These are phyloP conservation scores for Nansenia antarctica DNA, from an alignment of 2,113 vertebrate species.

Conservation along the genomic window DNA sequence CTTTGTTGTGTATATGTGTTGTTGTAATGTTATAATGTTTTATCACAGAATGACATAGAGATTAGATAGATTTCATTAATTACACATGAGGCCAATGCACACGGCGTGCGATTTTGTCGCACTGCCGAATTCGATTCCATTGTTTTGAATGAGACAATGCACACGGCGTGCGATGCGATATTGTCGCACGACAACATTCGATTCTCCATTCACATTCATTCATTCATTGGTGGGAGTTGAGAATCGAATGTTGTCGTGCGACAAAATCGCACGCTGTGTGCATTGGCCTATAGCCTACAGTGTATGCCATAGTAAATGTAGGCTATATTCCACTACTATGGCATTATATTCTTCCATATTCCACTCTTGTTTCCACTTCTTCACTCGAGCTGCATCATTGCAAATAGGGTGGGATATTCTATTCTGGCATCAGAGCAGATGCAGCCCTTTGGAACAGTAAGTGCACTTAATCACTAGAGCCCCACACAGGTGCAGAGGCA, in stretches of 20 bases:
- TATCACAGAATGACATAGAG: not conserved
- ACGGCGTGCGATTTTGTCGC: too few species aligned
- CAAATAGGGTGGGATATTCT: not conserved
- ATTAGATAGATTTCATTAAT: not conserved
- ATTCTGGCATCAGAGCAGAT: not conserved
- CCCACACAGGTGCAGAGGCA: too few species aligned
- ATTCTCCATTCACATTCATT: too few species aligned
- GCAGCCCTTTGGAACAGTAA: slow-evolving; percentile 14
- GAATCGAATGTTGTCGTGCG: too few species aligned
- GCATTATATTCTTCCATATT: too few species aligned
- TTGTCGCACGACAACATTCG: too few species aligned
- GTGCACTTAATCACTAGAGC: not conserved
- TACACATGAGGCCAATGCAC: not conserved
- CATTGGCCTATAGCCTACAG: not conserved
- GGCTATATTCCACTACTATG: not conserved
- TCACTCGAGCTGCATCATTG: not conserved
- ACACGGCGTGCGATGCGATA: too few species aligned
- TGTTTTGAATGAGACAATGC: too few species aligned
- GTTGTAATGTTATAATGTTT: too few species aligned
- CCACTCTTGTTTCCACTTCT: not conserved
- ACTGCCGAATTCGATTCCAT: too few species aligned
- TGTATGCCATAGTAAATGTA: not conserved
- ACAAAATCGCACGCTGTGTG: not conserved
- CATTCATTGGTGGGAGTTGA: too few species aligned
- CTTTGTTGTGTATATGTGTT: too few species aligned